Conservation (phyloP, 23 tunicate genomes). For the Halocynthia roretzi region DNA sequence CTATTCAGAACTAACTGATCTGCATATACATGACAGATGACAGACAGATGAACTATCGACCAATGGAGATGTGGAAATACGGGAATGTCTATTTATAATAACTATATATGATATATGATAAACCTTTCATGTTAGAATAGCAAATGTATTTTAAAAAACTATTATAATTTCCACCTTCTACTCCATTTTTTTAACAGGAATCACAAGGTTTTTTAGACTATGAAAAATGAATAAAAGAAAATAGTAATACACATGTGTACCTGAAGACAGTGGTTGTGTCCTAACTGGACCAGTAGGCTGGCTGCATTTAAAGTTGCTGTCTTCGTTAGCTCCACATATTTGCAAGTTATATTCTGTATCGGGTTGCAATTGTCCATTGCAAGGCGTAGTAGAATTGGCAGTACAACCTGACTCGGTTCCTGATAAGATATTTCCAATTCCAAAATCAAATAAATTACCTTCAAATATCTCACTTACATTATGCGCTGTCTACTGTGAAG, state of each 20-base stretch:
- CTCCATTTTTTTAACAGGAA: not conserved
- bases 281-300: not conserved
- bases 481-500: too few species aligned
- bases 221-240: too few species aligned
- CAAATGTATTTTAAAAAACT: not conserved
- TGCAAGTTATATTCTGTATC: conserved; percentile 2
- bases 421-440: not conserved
- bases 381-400: not conserved
- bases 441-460: too few species aligned
- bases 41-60: too few species aligned
- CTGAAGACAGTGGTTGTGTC: not conserved
- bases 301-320: not conserved
- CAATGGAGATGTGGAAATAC: not conserved
- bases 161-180: not conserved
- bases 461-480: too few species aligned
- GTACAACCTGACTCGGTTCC: conserved; percentile 4
- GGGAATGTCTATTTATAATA: not conserved
- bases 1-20: too few species aligned
- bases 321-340: conserved; percentile 17
- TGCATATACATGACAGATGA: too few species aligned
- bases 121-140: not conserved
- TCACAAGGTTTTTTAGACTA: too few species aligned
- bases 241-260: too few species aligned
- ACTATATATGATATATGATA: not conserved
- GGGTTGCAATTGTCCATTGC: conserved; percentile 12